Evolutionary conservation across 2,888 invertebrate genomes (phyloP), one percentile per base, ranked within the genome.

Genomic region (Lypha dubia): DNA sequence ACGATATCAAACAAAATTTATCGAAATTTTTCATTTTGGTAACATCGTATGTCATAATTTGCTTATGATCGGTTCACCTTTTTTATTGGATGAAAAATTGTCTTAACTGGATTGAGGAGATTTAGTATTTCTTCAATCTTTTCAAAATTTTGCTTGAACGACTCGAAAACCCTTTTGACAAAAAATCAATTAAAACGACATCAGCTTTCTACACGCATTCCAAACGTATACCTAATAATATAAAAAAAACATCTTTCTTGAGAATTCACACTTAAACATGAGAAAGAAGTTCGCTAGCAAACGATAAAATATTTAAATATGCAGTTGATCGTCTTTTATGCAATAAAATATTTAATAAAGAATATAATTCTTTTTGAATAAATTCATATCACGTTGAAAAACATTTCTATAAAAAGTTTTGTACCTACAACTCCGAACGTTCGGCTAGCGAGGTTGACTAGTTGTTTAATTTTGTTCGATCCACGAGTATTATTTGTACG

Each of bases 311-410:
- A 46, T 56, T 67, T 53, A 46, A 24, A 44, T 53, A 38, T 6
- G n/a, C 11, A n/a, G 38, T 24, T 24, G 28, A 15, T 17, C 41
- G n/a, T 32, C 28, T 76, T 67, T 58, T 51, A 65, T 22, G 41
- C 41, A 53, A 65, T 76, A 46, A 65, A 65, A 67, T 68, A 60
- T 68, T 68, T 46, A 68, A 67, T 46, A 67, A 67, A 49, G 49
- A 74, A 41, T 53, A 28, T 38, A 49, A 38, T 77, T 41, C 58
- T 49, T 60, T 13, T 28, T 20, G 28, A 60, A 51, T 49, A 68
- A 77, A 68, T 68, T 68, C 58, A 35, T 68, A 49, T 77, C 58
- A 68, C 77, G 49, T 60, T 68, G 49, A 60, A 20, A 28, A 41
- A 20, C 38, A 28, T 24, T 67, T 67, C 49, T 51, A 60, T 28